Conservation (phyloP, 92 coral and sea anemone genomes). For the Pocillopora meandrina region DNA sequence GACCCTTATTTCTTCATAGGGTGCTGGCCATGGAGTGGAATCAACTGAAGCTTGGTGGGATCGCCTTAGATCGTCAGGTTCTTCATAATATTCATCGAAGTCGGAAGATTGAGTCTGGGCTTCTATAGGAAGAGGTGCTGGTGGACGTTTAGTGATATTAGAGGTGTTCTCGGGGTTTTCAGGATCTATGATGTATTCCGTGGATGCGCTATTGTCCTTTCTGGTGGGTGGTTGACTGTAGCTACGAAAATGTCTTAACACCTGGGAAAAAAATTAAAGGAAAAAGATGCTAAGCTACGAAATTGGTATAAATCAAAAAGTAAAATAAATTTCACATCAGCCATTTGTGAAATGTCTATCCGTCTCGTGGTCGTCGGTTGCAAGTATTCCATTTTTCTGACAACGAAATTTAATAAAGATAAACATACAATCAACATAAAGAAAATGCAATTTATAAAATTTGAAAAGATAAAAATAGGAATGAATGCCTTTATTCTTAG, state of each 20-base stretch:
- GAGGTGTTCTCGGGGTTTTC: no score
- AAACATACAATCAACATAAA: no score
- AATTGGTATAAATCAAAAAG: no score
- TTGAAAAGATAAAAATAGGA: no score
- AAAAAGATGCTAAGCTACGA: not conserved
- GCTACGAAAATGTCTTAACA: not conserved
- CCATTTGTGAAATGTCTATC: no score
- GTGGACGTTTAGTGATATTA: constrained; percentile 6
- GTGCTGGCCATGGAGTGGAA: constrained; percentile 11
- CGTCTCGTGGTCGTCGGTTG: no score
- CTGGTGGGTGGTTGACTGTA: not conserved
- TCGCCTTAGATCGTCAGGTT: not conserved
- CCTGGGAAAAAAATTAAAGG: not conserved
- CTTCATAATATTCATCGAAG: not conserved
- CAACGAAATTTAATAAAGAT: no score
- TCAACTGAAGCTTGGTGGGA: not conserved
- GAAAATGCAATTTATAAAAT: no score
- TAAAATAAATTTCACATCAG: no score
- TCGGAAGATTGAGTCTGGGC: no score
- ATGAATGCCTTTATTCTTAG: no score
- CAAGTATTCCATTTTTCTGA: no score
- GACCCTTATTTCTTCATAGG: constrained; percentile 6
- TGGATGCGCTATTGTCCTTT: not conserved
- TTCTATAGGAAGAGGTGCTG: constrained; percentile 19
- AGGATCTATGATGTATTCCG: not conserved